phyloP scores from a whole-genome alignment of 23 tunicate species.

The Halocynthia roretzi region DNA sequence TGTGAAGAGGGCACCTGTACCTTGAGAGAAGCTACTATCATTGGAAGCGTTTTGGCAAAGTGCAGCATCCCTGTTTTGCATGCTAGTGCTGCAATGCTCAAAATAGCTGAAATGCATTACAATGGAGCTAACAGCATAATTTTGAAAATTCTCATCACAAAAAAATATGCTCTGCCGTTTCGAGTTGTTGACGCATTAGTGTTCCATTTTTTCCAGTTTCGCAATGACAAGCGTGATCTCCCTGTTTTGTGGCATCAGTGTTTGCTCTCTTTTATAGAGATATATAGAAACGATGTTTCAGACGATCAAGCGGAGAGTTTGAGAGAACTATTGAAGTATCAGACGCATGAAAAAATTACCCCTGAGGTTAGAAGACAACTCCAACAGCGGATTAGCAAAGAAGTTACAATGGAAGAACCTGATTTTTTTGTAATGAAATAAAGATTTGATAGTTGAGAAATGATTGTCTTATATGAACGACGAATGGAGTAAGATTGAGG shows the following conservation, averaged over 20 bases:
- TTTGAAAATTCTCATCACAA: slow-evolving; percentile 55
- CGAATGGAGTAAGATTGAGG: too few species aligned
- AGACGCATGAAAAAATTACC: slow-evolving; percentile 58
- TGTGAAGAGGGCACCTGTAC: slow-evolving; percentile 94
- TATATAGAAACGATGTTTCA: slow-evolving; percentile 77
- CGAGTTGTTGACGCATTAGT: slow-evolving; percentile 88
- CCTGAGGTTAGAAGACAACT: slow-evolving; percentile 60
- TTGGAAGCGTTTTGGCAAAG: slow-evolving; percentile 73
- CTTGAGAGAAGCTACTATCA: slow-evolving; percentile 88
- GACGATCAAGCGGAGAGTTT: slow-evolving; percentile 73
- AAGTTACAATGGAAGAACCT: slow-evolving; percentile 82
- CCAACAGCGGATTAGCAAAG: slow-evolving; percentile 67
- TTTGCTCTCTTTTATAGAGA: slow-evolving; percentile 67
- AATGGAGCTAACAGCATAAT: slow-evolving; percentile 83
- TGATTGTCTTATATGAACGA: too few species aligned
- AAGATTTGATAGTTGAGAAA: too few species aligned
- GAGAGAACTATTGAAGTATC: slow-evolving; percentile 43
- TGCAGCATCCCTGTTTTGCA: slow-evolving; percentile 73
- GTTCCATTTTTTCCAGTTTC: slow-evolving; percentile 71
- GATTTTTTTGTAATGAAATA: not conserved
- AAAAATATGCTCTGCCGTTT: slow-evolving; percentile 90
- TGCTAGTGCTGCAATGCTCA: slow-evolving; percentile 81
- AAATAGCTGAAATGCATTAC: slow-evolving; percentile 90
- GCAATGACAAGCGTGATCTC: slow-evolving; percentile 48
- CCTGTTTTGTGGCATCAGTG: slow-evolving; percentile 98